Evolutionary conservation across 2,888 invertebrate species (phyloP).

Genomic region (Harpagoxenus sublaevis): DNA sequence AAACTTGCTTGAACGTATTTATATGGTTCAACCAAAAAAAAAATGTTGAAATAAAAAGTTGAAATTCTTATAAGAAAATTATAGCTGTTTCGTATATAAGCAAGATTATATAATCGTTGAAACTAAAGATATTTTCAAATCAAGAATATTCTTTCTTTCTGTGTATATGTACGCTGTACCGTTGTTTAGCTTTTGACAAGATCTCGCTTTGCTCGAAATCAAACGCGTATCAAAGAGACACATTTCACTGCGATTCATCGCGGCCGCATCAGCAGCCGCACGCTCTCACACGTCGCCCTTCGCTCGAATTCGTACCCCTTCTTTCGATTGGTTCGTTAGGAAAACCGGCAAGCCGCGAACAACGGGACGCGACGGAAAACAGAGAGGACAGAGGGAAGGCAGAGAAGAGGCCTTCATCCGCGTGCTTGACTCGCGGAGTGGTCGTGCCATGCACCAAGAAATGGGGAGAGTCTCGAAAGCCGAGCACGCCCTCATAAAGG

Average conservation of each 20-base stretch:
- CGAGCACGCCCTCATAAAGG: conserved; percentile 5
- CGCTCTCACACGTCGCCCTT: conserved; percentile 21
- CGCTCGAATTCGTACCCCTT: conserved; percentile 22
- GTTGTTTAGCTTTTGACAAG: not conserved
- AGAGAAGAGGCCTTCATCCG: conserved; percentile 65
- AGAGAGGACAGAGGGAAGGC: conserved; percentile 18
- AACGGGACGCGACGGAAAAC: conserved; percentile 22
- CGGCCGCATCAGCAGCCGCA: too few relatives aligned
- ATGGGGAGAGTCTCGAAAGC: conserved; percentile 53
- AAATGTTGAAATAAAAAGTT: too few relatives aligned
- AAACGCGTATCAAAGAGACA: not conserved
- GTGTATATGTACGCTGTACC: too few relatives aligned
- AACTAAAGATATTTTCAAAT: too few relatives aligned
- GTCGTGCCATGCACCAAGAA: conserved; percentile 66
- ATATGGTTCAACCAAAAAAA: too few relatives aligned
- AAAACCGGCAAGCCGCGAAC: conserved; percentile 47
- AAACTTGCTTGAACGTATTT: too few relatives aligned
- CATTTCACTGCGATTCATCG: not conserved
- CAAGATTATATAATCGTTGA: too few relatives aligned
- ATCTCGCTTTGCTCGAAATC: not conserved
- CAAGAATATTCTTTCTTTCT: too few relatives aligned
- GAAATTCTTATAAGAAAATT: too few relatives aligned
- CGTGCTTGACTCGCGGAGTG: conserved; percentile 71
- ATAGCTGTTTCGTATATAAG: too few relatives aligned
- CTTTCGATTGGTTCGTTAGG: conserved; percentile 71